phyloP scores from a whole-genome alignment of 2,113 vertebrate genomes.

The Psittacula cyanocephala region DNA sequence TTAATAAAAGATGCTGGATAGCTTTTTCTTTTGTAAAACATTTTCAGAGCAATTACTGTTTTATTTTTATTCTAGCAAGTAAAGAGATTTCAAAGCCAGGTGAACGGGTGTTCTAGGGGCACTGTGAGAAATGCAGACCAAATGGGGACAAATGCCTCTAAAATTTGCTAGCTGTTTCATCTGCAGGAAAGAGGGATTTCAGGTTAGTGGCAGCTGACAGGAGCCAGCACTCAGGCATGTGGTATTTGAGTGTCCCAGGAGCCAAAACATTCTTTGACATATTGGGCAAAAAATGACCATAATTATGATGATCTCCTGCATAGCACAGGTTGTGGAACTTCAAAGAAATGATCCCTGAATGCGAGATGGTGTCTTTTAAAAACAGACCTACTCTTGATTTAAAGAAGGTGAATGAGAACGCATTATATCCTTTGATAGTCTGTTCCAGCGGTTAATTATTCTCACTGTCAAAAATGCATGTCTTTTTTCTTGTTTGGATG shows the following conservation, averaged over 20 bases:
- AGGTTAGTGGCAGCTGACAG: background rate
- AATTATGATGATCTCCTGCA: background rate
- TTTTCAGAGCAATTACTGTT: background rate
- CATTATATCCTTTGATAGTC: background rate
- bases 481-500: slow-evolving; percentile 1
- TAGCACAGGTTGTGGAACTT: background rate
- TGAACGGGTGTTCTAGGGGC: background rate
- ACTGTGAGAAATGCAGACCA: background rate
- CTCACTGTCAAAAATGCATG: background rate
- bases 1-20: background rate
- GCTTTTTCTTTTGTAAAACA: background rate
- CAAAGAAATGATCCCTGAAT: background rate
- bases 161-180: background rate
- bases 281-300: background rate
- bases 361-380: background rate
- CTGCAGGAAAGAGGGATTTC: background rate
- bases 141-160: background rate
- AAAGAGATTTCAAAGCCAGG: background rate
- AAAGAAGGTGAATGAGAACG: background rate
- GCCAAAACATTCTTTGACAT: slow-evolving; percentile 1
- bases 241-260: background rate
- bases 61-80: background rate
- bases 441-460: slow-evolving; percentile 6
- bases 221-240: background rate
- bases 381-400: background rate